Base-by-base conservation (phyloP, 2,113 vertebrate species). In the Rhabdomys dilectus region DNA sequence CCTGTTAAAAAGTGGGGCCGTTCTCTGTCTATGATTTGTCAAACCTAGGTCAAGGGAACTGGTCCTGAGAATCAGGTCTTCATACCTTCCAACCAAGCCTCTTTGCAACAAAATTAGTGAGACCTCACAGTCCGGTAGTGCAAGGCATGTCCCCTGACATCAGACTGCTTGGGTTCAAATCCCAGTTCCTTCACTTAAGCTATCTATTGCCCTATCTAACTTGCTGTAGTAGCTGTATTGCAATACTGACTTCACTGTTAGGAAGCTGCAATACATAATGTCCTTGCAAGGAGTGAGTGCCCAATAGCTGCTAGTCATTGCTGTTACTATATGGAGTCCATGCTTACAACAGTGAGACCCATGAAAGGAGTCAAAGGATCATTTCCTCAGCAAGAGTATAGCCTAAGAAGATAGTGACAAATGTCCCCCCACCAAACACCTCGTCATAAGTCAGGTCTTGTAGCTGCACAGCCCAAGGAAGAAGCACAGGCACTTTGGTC, bases 1-100 rank as follows among this genome's bases (percentile, higher is more conserved):
- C 16, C 4, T 68, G 48, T 76, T 86, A 60, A 85, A 48, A 86
- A 36, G 80, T n/a, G 22, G 60, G 13, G 24, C 48, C 64, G 7
- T 93, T 81, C 77, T n/a, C 39, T 42, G 48, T 51, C n/a, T 42
- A 56, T 60, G 60, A 12, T 70, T 87, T 88, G 31, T 88, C 72
- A 97, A 77, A 82, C 62, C 58, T 89, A 56, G 51, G 76, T 39
- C 34, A n/a, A 85, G 31, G 75, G 91, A 88, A 42, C 51, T 93
- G 21, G 81, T 45, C 21, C 1, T 93, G 60, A 72, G 19, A 53
- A 64, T 84, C 15, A 64, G 53, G 24, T 36, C 19, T 16, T 88
- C 24, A 62, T 62, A 62, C 7, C 60, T 62, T 62, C 60, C 60
- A 62, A 24, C 60, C 60, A 62, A 62, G 60, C 60, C 60, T 62